phyloP scores from a whole-genome alignment of 2,888 invertebrate genomes.

The Didymodactylos carnosus region DNA sequence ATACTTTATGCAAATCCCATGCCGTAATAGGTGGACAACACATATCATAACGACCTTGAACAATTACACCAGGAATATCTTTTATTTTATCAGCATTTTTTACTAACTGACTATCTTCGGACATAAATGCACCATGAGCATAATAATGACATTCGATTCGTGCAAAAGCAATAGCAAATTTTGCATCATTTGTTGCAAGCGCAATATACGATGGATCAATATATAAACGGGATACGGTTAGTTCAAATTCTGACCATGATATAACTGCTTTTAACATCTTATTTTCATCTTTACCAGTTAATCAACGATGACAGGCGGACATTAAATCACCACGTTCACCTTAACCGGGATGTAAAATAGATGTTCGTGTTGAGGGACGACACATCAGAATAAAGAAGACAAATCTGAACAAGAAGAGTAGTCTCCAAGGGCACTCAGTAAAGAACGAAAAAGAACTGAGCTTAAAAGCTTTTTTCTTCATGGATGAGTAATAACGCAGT shows the following conservation, averaged over 20 bases:
- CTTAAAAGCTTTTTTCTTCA: too few relatives aligned
- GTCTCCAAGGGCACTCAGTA: background rate
- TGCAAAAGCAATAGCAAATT: conserved; percentile 25
- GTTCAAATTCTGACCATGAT: conserved; percentile 26
- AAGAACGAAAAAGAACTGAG: background rate
- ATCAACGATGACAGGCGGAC: conserved; percentile 24
- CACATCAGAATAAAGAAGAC: too few relatives aligned
- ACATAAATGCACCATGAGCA: conserved; percentile 25
- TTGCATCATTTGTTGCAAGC: conserved; percentile 19
- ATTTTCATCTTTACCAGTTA: conserved; percentile 22
- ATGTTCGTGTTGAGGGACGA: too few relatives aligned
- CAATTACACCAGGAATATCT: conserved; percentile 26
- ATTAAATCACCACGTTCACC: conserved; percentile 23
- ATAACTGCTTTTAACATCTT: conserved; percentile 20
- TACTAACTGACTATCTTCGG: conserved; percentile 21
- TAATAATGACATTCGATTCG: conserved; percentile 28
- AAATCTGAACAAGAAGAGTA: background rate
- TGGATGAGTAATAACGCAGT: too few relatives aligned
- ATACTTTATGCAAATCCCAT: conserved; percentile 27
- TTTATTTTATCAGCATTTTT: conserved; percentile 24
- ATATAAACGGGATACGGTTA: conserved; percentile 21
- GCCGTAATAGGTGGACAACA: conserved; percentile 26
- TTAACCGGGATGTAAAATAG: conserved; percentile 16
- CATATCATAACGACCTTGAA: conserved; percentile 29
- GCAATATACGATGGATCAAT: conserved; percentile 19